These are phyloP conservation scores for Enteromius anoplus DNA, from an alignment of 2,797 vertebrate genomes.

Conservation along the genomic window DNA sequence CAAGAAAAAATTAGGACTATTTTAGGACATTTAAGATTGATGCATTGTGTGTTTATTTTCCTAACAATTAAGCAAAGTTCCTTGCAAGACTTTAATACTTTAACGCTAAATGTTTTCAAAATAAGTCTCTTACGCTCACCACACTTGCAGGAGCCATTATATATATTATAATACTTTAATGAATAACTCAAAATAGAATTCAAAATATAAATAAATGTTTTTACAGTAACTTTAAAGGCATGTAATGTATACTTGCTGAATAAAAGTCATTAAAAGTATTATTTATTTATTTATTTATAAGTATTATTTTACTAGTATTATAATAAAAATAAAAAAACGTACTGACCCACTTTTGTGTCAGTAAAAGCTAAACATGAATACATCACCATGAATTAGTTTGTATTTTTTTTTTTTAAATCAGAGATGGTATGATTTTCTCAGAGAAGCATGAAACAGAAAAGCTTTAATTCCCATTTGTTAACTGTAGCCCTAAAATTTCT, in stretches of 20 bases:
- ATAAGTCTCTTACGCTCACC: not conserved
- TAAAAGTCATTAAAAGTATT: not conserved
- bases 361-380: not conserved
- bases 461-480: slow-evolving; percentile 22
- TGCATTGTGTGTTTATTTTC: not conserved
- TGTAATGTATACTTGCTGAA: not conserved
- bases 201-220: not conserved
- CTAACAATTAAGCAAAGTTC: not conserved
- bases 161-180: not conserved
- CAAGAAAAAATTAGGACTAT: not conserved
- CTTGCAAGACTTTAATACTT: not conserved
- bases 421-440: not conserved
- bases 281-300: too few relatives aligned
- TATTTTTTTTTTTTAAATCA: not conserved
- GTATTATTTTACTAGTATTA: not conserved
- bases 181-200: not conserved
- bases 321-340: not conserved
- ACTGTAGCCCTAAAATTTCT: not conserved
- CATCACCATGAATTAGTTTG: not conserved
- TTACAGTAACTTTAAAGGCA: not conserved
- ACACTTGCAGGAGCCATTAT: not conserved
- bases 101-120: not conserved
- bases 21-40: not conserved
- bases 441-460: not conserved
- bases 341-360: not conserved